A percentile compares a stretch with the other conserved stretches of the same genome.
Evolutionary conservation across 2,888 invertebrate species (phyloP).

Genomic region (Palloptera scutellata): DNA sequence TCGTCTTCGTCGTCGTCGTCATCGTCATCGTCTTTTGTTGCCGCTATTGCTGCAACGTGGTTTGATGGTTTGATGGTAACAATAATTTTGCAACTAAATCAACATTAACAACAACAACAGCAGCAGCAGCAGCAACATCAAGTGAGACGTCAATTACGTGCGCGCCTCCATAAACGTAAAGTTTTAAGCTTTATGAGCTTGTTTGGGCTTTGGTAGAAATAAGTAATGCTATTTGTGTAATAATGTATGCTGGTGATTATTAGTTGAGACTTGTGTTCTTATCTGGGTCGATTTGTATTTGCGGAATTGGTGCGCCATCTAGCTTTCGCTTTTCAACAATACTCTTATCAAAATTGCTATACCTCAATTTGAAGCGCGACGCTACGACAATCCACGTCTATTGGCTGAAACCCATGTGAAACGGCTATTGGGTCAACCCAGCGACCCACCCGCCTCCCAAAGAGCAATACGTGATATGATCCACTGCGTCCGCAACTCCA

Average conservation of each 20-base stretch:
- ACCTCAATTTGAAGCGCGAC: too few species aligned
- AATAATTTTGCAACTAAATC: too few species aligned
- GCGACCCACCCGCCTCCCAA: background rate
- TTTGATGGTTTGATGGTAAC: too few species aligned
- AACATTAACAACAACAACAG: slow-evolving; percentile 8
- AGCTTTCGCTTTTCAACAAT: too few species aligned
- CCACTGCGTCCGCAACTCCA: background rate
- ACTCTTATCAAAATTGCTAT: too few species aligned
- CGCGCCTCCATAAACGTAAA: slow-evolving; percentile 21
- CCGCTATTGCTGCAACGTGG: background rate
- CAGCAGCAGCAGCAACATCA: slow-evolving; percentile 5
- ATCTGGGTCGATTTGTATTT: too few species aligned
- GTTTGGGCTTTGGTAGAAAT: background rate
- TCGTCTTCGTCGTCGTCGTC: background rate
- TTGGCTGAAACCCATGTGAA: background rate
- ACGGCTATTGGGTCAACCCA: background rate
- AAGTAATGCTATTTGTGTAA: background rate
- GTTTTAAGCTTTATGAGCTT: slow-evolving; percentile 17
- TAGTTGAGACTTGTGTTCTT: too few species aligned
- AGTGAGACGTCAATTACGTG: slow-evolving; percentile 13
- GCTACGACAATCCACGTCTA: slow-evolving; percentile 7
- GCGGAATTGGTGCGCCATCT: too few species aligned
- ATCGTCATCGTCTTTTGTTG: background rate
- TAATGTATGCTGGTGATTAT: too few species aligned
- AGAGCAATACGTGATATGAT: background rate